phyloP scores from a whole-genome alignment of 1,140 invertebrate species.

The Calliphora vicina region DNA sequence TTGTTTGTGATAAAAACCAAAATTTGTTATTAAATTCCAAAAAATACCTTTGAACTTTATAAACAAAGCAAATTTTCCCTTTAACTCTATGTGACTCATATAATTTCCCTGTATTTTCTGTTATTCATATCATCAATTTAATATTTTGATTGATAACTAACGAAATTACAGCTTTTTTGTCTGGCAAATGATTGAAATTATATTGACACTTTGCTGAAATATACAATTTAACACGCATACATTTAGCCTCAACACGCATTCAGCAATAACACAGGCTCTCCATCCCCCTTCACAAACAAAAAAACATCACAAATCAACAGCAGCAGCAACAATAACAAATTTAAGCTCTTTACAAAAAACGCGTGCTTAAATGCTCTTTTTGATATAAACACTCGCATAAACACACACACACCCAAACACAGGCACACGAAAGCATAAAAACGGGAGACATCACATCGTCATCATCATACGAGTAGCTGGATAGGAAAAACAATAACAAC shows the following conservation, averaged over 20 bases:
- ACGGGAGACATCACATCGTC: neutral
- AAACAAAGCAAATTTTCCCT: no score
- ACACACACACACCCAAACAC: neutral
- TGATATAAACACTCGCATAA: no score
- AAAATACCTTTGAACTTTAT: neutral
- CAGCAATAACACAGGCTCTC: no score
- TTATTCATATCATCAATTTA: no score
- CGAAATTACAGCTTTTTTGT: no score
- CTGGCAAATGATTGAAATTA: neutral
- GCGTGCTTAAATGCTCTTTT: neutral
- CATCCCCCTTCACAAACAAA: neutral
- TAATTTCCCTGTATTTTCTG: no score
- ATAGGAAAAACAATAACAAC: neutral
- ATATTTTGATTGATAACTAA: no score
- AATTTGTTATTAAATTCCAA: no score
- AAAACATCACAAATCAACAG: neutral
- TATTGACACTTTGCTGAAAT: neutral
- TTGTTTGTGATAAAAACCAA: neutral
- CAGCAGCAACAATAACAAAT: neutral
- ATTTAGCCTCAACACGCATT: no score
- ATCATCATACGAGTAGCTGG: neutral
- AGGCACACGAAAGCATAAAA: neutral
- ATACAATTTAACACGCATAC: neutral
- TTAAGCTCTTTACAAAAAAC: neutral
- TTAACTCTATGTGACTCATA: no score